Base-by-base conservation (phyloP, 2,888 invertebrate genomes). In the Diaperis boleti region DNA sequence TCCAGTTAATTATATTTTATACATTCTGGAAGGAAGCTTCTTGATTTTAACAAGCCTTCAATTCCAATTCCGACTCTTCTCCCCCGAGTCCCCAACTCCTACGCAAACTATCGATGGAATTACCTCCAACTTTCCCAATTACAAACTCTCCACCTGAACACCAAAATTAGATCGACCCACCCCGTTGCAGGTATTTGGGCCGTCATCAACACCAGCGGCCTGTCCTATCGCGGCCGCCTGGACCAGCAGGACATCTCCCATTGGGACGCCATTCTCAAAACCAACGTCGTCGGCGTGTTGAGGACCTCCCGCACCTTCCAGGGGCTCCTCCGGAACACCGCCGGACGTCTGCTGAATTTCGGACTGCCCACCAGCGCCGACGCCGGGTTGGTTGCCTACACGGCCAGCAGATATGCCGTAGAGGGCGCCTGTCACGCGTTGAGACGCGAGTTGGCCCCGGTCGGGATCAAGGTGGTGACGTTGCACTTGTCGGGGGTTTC, bases 161-260 rank as follows among this genome's bases (percentile, higher is more conserved):
- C 6, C 26, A n/a, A 26, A 26, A 26, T 26, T 26, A 26, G n/a
- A 26, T 26, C 2, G n/a, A 26, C n/a, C 26, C 1, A 6, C 2
- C 1, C 1, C n/a, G 8, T 82, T 81, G 1, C 79, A 91, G 91
- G 91, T 65, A 85, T 92, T 56, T 91, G 92, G 88, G 92, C 92
- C 44, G 91, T 94, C 17, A 88, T 94, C 66, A 92, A 93, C 81
- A 93, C 93, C 20, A 92, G 92, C 14, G 92, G 93, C 18, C 85
- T 90, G 71, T 88, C 89, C 60, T 89, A 89, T 60, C 88, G 89
- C 7, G 92, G 92, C 13, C 82, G 86, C 31, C 84, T 89, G 54
- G 89, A 89, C 69, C 85, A 85, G 67, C 89, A 90, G 72, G 90
- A 92, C 63, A 86, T 88, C 3, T 74, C 86, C 0, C 88, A 88